Evolutionary conservation across 2,888 invertebrate species (phyloP).

Genomic region (Plebejus argus): DNA sequence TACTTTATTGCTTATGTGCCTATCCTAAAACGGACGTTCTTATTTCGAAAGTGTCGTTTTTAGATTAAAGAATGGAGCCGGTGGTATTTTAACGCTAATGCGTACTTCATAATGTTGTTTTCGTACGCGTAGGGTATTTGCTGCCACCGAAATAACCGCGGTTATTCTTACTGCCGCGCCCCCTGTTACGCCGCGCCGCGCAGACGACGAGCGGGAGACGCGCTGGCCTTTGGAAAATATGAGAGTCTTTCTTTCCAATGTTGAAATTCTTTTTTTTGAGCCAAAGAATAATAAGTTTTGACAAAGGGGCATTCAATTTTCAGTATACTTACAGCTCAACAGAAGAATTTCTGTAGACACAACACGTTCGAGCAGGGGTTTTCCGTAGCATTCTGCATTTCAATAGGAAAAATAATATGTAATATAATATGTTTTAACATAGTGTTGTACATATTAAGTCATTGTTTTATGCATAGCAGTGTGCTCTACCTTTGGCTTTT

Average conservation of each 20-base stretch:
- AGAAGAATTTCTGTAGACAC: too few species aligned
- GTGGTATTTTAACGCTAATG: slow-evolving; percentile 35
- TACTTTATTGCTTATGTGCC: background rate
- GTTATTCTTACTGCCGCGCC: slow-evolving; percentile 51
- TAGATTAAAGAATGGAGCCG: slow-evolving; percentile 17
- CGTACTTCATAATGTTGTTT: slow-evolving; percentile 56
- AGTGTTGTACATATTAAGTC: too few species aligned
- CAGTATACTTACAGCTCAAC: background rate
- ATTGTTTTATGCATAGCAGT: too few species aligned
- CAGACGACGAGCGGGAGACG: slow-evolving; percentile 15
- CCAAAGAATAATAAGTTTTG: background rate
- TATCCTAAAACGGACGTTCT: background rate
- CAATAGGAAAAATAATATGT: too few species aligned
- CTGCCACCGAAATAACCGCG: slow-evolving; percentile 67
- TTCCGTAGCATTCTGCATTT: too few species aligned
- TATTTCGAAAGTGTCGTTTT: background rate
- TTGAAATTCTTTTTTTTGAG: too few species aligned
- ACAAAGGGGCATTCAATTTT: background rate
- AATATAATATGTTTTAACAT: too few species aligned
- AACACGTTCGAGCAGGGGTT: too few species aligned
- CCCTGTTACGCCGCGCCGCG: slow-evolving; percentile 41
- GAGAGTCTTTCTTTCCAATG: background rate
- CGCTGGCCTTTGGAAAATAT: background rate
- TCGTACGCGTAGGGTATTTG: slow-evolving; percentile 61
- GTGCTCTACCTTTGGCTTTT: background rate